Base-by-base conservation (phyloP, 2,888 invertebrate genomes). In the Polyploca ridens region DNA sequence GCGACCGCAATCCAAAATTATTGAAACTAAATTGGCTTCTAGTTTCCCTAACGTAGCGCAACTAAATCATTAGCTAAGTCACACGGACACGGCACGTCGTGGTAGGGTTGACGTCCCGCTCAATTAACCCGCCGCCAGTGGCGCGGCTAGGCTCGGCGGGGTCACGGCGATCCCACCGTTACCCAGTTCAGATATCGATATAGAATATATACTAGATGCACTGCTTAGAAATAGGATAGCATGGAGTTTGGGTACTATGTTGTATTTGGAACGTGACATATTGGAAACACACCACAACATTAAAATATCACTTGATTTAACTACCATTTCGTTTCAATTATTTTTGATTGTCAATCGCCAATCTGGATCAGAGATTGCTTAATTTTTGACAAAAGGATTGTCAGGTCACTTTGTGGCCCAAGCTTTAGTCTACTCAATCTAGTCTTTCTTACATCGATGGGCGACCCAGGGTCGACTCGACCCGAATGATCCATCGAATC, bases 111-210 rank as follows among this genome's bases (percentile, higher is more conserved):
- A 63, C 59, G 62, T 77, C 77, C 62, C 77, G 75, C 75, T 74
- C 78, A 78, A 78, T 78, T 78, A 78, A 78, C 78, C 75, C 75
- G 73, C 70, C 72, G 62, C 10, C 54, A 16, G 49, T n/a, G 65
- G 70, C 69, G 44, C 57, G 64, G 58, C 69, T 13, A 54, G 67
- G 70, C 69, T 54, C 57, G 64, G 58, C 69, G 16, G 58, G 67
- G 68, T 65, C 67, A 65, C 69, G 69, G 66, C 69, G 66, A 68
- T 65, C 65, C 66, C 59, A 41, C 41, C 64, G 69, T 62, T 63
- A 69, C 71, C 70, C 64, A 67, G 68, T 49, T 49, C 16, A 54
- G 16, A 54, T 19, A 54, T 54, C 19, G 54, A 54, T 54, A 54
- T 54, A 10, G 19, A 54, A 54, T 19, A 19, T 27, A 27, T 8